Percentiles rank a stretch among this genome's conserved stretches.
Evolutionary conservation across 2,888 invertebrate genomes (phyloP).

Genomic region (Embidobia sp.): DNA sequence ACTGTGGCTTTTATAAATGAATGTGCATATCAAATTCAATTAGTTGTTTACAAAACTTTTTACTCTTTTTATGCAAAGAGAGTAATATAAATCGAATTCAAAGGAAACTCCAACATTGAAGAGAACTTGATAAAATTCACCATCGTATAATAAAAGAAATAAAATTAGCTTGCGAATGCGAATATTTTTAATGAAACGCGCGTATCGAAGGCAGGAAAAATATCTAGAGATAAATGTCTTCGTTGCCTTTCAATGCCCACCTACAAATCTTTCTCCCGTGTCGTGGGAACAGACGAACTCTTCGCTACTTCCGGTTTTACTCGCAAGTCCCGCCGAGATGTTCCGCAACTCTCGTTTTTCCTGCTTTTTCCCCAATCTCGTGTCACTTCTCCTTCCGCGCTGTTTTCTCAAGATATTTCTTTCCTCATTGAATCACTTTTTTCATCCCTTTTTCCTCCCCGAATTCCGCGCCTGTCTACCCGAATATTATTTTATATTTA

Average conservation of each 20-base stretch:
- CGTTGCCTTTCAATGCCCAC: slow-evolving; percentile 51
- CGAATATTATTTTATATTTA: slow-evolving; percentile 42
- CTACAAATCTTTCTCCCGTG: slow-evolving; percentile 60
- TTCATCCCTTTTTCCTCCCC: slow-evolving; percentile 8
- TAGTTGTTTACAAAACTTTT: background rate
- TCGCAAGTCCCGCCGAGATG: slow-evolving; percentile 48
- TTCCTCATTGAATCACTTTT: slow-evolving; percentile 54
- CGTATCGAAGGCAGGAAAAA: slow-evolving; percentile 20
- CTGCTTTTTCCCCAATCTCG: slow-evolving; percentile 43
- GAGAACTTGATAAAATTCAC: background rate
- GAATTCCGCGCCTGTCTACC: slow-evolving; percentile 28
- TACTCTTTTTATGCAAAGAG: background rate
- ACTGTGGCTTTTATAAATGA: background rate
- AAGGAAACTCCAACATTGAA: background rate
- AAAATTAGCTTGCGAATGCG: background rate
- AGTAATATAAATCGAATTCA: background rate
- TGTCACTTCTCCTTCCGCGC: slow-evolving; percentile 48
- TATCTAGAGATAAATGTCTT: slow-evolving; percentile 43
- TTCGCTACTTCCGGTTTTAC: slow-evolving; percentile 58
- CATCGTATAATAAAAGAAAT: background rate
- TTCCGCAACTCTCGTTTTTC: slow-evolving; percentile 52
- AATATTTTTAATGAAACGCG: slow-evolving; percentile 38
- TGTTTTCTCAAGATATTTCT: slow-evolving; percentile 56
- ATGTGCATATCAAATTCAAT: background rate
- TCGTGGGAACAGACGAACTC: slow-evolving; percentile 62